Conservation (phyloP, 2,888 invertebrate species). For the Papilio gigon region DNA sequence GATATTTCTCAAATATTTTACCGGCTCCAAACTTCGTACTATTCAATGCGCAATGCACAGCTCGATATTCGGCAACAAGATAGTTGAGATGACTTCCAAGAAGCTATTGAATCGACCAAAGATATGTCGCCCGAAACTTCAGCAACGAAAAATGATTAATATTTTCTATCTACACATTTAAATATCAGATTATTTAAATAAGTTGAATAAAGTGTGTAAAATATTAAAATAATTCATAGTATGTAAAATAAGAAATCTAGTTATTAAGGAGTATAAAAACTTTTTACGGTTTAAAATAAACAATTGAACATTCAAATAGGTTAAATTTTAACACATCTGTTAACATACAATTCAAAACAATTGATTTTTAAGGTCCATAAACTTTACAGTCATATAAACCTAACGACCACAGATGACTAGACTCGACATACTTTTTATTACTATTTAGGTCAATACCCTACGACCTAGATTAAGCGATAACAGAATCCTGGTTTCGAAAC, state of each 20-base stretch:
- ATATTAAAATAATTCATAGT: too few species aligned
- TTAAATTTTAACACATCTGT: slow-evolving; percentile 2
- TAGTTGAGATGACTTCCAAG: too few species aligned
- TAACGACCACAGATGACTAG: slow-evolving; percentile 11
- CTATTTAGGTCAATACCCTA: slow-evolving; percentile 19
- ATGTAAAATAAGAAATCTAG: background rate
- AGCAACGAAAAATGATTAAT: too few species aligned
- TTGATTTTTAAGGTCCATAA: slow-evolving; percentile 18
- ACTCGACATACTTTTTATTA: slow-evolving; percentile 11
- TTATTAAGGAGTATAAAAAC: background rate
- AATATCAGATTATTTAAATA: too few species aligned
- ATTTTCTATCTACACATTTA: too few species aligned
- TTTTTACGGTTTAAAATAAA: background rate
- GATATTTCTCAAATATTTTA: too few species aligned
- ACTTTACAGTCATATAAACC: slow-evolving; percentile 11
- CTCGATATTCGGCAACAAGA: too few species aligned
- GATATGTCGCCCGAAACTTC: too few species aligned
- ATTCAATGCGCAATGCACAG: too few species aligned
- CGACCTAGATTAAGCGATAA: slow-evolving; percentile 42
- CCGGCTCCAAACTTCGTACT: too few species aligned
- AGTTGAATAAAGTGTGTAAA: too few species aligned
- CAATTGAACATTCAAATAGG: slow-evolving; percentile 1
- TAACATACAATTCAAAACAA: slow-evolving; percentile 9
- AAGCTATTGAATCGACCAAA: too few species aligned
- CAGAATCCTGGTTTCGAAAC: slow-evolving; percentile 49